A percentile compares a stretch with the other conserved stretches of the same genome.
Conservation (phyloP, 2,113 vertebrate genomes). For the Callospermophilus lateralis region DNA sequence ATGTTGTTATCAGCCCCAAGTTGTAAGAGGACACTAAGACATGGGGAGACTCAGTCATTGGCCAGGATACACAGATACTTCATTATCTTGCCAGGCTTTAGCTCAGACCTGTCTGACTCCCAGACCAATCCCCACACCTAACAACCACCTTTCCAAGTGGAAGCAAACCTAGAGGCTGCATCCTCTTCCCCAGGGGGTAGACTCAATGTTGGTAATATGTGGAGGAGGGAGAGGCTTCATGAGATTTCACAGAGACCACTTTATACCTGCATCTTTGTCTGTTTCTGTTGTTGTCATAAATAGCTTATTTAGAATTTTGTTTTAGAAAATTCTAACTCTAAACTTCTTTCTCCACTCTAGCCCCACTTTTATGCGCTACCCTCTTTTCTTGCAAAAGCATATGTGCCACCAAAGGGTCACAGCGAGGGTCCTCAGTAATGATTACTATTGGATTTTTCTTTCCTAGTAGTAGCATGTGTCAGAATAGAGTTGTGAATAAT, state of each 20-base stretch:
- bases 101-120: background rate
- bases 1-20: background rate
- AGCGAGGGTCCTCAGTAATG: background rate
- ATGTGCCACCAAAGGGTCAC: background rate
- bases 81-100: background rate
- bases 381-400: background rate
- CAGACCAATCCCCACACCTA: background rate
- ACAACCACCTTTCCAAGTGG: background rate
- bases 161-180: background rate
- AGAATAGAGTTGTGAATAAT: background rate
- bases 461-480: background rate
- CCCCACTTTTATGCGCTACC: background rate
- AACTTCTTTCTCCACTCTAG: background rate
- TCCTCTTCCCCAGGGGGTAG: background rate
- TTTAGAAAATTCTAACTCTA: slow-evolving; percentile 10
- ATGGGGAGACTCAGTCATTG: background rate
- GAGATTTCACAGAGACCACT: background rate
- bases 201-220: background rate
- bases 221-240: background rate
- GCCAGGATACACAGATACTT: background rate
- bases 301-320: background rate
- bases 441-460: background rate
- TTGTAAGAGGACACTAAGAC: background rate
- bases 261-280: background rate
- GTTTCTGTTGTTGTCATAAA: background rate